These are phyloP conservation scores for Lottia scabra DNA, from an alignment of 2,888 invertebrate species.

Conservation along the genomic window DNA sequence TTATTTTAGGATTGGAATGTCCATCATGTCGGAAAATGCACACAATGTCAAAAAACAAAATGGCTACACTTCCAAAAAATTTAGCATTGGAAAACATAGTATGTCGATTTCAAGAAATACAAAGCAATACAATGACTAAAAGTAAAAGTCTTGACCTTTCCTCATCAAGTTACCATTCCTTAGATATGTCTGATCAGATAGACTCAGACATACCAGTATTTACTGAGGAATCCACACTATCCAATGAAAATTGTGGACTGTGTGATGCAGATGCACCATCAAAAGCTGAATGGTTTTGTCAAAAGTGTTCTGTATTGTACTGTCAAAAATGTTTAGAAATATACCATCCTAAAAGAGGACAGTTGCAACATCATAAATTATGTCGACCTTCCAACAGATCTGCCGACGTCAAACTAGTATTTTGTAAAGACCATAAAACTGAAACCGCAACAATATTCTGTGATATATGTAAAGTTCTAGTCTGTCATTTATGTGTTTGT, in stretches of 20 bases:
- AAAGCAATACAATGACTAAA: constrained; percentile 51
- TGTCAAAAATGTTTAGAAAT: constrained; percentile 57
- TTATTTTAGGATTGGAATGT: constrained; percentile 52
- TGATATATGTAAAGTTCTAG: constrained; percentile 56
- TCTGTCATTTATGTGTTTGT: constrained; percentile 64
- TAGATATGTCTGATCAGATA: constrained; percentile 14
- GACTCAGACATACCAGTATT: constrained; percentile 33
- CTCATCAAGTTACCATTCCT: constrained; percentile 26
- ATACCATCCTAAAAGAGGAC: constrained; percentile 59
- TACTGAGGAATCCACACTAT: constrained; percentile 28
- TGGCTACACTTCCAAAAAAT: constrained; percentile 57
- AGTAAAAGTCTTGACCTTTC: constrained; percentile 46
- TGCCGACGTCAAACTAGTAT: constrained; percentile 31
- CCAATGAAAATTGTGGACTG: constrained; percentile 50
- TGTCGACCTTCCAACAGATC: constrained; percentile 30
- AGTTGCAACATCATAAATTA: constrained; percentile 52
- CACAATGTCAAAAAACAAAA: constrained; percentile 41
- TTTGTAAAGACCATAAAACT: constrained; percentile 54
- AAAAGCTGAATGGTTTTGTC: constrained; percentile 58
- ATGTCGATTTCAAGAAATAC: constrained; percentile 62
- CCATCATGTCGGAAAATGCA: constrained; percentile 60
- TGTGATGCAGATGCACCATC: constrained; percentile 49
- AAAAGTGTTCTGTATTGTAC: constrained; percentile 61
- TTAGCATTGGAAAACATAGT: constrained; percentile 65
- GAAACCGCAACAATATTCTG: constrained; percentile 60